phyloP scores from a whole-genome alignment of 2,113 vertebrate genomes.

The Oncorhynchus nerka region DNA sequence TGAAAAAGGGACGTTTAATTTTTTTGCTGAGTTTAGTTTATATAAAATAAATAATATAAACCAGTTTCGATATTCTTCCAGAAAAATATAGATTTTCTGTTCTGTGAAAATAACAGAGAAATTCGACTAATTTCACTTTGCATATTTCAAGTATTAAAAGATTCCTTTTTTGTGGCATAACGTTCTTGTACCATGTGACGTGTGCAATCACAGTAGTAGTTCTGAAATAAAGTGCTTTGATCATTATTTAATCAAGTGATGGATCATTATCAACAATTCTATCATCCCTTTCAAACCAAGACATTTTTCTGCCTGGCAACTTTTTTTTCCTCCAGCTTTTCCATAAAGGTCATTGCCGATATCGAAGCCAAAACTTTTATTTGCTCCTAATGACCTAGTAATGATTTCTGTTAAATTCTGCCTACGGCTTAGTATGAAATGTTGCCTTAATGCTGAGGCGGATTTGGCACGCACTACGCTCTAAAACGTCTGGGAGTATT shows the following conservation, averaged over 20 bases:
- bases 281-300: not conserved
- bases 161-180: slow-evolving; percentile 30
- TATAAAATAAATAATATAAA: slow-evolving; percentile 3
- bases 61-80: not conserved
- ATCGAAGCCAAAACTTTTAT: no score
- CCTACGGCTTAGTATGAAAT: no score
- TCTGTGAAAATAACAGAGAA: slow-evolving; percentile 6
- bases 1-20: no score
- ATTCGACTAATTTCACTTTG: not conserved
- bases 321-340: no score
- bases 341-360: no score
- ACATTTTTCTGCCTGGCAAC: no score
- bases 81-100: not conserved
- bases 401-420: no score
- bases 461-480: no score
- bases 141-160: slow-evolving; percentile 54
- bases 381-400: no score
- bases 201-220: slow-evolving; percentile 22
- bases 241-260: not conserved
- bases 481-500: no score
- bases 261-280: not conserved
- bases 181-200: not conserved
- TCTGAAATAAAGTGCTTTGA: slow-evolving; percentile 55
- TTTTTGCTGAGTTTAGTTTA: not conserved
- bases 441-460: no score